phyloP scores from a whole-genome alignment of 1,140 invertebrate genomes.

The Brachionus calyciflorus region DNA sequence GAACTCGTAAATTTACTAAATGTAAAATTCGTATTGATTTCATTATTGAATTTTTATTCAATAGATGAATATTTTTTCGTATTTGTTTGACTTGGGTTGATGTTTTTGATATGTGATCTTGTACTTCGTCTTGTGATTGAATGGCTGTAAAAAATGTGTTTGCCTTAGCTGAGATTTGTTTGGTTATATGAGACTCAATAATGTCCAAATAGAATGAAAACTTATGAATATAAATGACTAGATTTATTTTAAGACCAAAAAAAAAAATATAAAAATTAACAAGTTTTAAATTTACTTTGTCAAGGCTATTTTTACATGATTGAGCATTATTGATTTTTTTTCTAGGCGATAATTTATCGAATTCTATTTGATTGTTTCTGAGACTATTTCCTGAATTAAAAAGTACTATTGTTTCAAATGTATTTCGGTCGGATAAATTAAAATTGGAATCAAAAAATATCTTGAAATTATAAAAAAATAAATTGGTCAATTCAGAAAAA shows the following conservation, averaged over 20 bases:
- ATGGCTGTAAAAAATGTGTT: constrained; percentile 87
- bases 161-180: constrained; percentile 90
- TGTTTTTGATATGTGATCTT: constrained; percentile 35
- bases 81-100: constrained; percentile 4
- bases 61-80: neutral
- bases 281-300: constrained; percentile 5
- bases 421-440: constrained; percentile 74
- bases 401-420: neutral
- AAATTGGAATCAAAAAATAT: constrained; percentile 81
- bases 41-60: constrained; percentile 12
- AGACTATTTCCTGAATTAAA: neutral
- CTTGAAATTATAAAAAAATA: constrained; percentile 53
- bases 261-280: too few species aligned
- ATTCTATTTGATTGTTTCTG: neutral
- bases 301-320: neutral
- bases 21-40: neutral
- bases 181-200: constrained; percentile 89
- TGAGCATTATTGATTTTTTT: neutral
- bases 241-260: neutral
- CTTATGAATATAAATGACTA: neutral
- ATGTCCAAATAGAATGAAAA: constrained; percentile 77
- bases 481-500: too few species aligned
- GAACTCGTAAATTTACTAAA: constrained; percentile 14
- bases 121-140: constrained; percentile 47
- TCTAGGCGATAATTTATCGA: neutral